Base-by-base conservation (phyloP, 2,888 invertebrate genomes). In the Himalopsyche tibetana region DNA sequence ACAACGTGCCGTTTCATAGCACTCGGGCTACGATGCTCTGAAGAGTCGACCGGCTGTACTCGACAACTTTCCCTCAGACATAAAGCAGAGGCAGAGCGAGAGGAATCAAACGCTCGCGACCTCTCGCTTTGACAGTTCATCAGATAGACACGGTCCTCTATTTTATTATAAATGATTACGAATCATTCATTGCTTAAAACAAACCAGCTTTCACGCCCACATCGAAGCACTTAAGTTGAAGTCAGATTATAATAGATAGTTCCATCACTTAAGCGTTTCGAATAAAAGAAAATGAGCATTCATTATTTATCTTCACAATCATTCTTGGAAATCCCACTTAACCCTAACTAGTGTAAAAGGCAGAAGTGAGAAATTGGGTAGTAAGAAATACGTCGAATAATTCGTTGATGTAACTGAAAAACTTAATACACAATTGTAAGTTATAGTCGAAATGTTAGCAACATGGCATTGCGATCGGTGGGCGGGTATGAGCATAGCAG, bases 81-180 rank as follows among this genome's bases (percentile, higher is more conserved):
- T 63, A 63, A 63, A 63, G 8, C 63, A 63, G 63, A 63, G 56
- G 4, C 9, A 63, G 63, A 63, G 63, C n/a, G 63, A 63, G 63
- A 63, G 15, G 51, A 51, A 15, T 51, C 51, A 51, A 63, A 63
- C 63, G 19, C 63, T 63, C 63, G 28, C 63, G 63, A 19, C 19
- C 63, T 63, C 63, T 63, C 19, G 63, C 63, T 63, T 28, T 63
- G 63, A 63, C 19, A 63, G 63, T 19, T 63, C 19, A 63, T 63
- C 19, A 19, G 63, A 63, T 63, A 63, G 63, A 63, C 19, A 19
- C 28, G 63, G 9, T 63, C 63, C 19, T 19, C 19, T 63, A 63
- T 63, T 63, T 63, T 63, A 63, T 63, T 63, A 63, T 63, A 63
- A 63, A 63, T 28, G 19, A 63, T 63, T 19, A 63, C 63, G 28